Evolutionary conservation across 2,113 vertebrate species (phyloP).

Genomic region (Cyprinodon tularosa): DNA sequence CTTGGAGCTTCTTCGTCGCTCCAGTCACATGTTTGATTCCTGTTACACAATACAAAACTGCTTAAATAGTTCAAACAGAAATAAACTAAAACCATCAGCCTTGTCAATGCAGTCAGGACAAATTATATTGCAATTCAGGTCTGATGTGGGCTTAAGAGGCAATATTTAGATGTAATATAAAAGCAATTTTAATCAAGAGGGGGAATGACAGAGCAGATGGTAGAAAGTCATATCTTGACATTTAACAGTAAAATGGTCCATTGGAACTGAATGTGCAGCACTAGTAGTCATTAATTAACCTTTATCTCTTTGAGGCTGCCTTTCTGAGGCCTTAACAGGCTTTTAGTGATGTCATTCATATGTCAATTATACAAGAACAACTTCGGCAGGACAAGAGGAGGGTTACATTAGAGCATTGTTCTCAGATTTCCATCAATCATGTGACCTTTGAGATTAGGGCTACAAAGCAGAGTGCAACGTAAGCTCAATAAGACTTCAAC

Average conservation of each 20-base stretch:
- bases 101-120: background rate
- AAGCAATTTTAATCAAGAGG: background rate
- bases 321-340: conserved; percentile 7
- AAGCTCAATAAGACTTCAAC: conserved; percentile 50
- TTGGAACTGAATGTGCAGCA: conserved; percentile 17
- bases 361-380: conserved; percentile 3
- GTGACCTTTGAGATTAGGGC: conserved; percentile 54
- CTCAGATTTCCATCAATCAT: conserved; percentile 34
- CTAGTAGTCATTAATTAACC: conserved; percentile 26
- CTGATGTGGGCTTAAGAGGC: background rate
- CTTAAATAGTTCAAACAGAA: conserved; percentile 14
- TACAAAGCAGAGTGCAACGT: conserved; percentile 7
- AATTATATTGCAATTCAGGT: background rate
- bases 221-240: conserved; percentile 13
- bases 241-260: conserved; percentile 33
- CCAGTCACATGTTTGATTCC: background rate
- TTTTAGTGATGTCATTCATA: conserved; percentile 20
- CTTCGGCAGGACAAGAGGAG: conserved; percentile 44
- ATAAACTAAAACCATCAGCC: background rate
- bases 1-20: conserved; percentile 2
- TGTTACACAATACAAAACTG: conserved; percentile 12
- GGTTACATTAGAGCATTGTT: conserved; percentile 30
- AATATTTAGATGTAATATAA: background rate
- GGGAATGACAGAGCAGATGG: conserved; percentile 7
- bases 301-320: conserved; percentile 31